Conservation (phyloP, 2,888 invertebrate genomes). For the Troilus luridus region DNA sequence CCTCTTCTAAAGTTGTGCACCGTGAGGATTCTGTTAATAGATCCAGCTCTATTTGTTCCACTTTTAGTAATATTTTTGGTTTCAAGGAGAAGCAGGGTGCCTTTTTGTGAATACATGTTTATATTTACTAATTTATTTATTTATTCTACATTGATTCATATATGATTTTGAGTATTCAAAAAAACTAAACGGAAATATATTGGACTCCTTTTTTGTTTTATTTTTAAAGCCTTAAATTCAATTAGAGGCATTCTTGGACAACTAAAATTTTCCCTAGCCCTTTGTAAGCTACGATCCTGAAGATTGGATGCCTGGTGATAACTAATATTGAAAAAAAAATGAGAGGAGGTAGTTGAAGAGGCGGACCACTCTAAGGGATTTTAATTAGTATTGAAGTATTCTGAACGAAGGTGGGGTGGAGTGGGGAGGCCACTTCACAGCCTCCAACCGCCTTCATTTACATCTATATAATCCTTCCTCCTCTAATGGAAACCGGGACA, state of each 20-base stretch:
- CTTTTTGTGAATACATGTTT: too few species aligned
- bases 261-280: not conserved
- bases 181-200: not conserved
- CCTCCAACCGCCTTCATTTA: slow-evolving; percentile 30
- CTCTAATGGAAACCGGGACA: slow-evolving; percentile 40
- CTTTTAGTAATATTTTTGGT: too few species aligned
- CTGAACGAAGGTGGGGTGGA: not conserved
- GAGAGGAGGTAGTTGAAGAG: not conserved
- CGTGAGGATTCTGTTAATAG: too few species aligned
- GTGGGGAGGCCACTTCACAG: slow-evolving; percentile 20
- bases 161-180: too few species aligned
- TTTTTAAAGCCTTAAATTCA: not conserved
- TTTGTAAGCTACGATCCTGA: not conserved
- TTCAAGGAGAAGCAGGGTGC: too few species aligned
- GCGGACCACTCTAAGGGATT: slow-evolving; percentile 13
- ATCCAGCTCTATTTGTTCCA: too few species aligned
- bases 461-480: slow-evolving; percentile 37
- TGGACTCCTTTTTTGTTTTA: not conserved
- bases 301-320: slow-evolving; percentile 14
- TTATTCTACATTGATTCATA: too few species aligned
- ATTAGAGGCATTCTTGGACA: not conserved
- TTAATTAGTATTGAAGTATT: slow-evolving; percentile 49
- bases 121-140: too few species aligned
- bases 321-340: slow-evolving; percentile 29
- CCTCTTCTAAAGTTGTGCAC: too few species aligned